Evolutionary conservation across 2,797 vertebrate genomes (phyloP).

Genomic region (Aeoliscus strigatus): DNA sequence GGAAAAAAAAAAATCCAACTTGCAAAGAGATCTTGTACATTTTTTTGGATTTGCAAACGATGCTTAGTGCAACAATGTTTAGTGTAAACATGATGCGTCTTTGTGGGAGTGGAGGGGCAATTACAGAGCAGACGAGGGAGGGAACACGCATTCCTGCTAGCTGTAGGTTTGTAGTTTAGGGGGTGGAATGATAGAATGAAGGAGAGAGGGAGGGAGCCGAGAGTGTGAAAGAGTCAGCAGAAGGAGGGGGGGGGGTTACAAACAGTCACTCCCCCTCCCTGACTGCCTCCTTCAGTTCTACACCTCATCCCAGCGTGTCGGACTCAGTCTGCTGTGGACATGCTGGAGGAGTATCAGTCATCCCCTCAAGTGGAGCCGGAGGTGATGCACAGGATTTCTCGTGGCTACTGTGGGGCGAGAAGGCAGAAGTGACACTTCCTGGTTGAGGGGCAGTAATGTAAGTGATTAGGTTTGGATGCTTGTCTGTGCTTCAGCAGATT

Average conservation of each 20-base stretch:
- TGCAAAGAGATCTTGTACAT: too few relatives aligned
- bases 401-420: not conserved
- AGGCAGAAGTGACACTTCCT: constrained; percentile 17
- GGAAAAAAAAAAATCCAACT: too few relatives aligned
- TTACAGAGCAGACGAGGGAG: constrained; percentile 55
- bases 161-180: constrained; percentile 52
- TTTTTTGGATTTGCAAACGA: constrained; percentile 5
- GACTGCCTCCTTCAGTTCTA: constrained; percentile 44
- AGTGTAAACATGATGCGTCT: constrained; percentile 43
- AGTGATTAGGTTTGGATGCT: too few relatives aligned
- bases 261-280: constrained; percentile 46
- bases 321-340: constrained; percentile 59
- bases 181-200: constrained; percentile 55
- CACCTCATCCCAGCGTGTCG: constrained; percentile 57
- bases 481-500: constrained; percentile 14
- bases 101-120: constrained; percentile 38
- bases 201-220: constrained; percentile 39
- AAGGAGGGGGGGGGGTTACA: constrained; percentile 31
- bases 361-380: constrained; percentile 30
- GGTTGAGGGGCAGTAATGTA: too few relatives aligned
- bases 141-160: constrained; percentile 58
- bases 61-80: too few relatives aligned
- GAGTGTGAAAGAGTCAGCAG: constrained; percentile 61
- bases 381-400: constrained; percentile 26
- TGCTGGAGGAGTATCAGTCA: constrained; percentile 41